Evolutionary conservation across 2,797 vertebrate genomes (phyloP).

Genomic region (Toxotes lorentzi): DNA sequence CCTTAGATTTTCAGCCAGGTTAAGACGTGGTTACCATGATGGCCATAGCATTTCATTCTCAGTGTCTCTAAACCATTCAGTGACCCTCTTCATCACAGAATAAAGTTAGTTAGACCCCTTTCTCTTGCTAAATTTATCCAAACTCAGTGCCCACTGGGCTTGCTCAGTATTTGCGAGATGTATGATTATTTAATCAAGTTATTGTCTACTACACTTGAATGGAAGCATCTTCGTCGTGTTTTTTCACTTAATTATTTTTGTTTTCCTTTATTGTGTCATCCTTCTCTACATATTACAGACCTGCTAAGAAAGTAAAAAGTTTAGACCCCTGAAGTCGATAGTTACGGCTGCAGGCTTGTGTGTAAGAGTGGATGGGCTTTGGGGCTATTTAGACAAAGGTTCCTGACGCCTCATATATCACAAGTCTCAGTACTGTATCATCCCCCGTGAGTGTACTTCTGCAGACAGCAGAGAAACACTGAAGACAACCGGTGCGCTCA

Average conservation of each 20-base stretch:
- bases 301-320: conserved; percentile 4
- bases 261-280: background rate
- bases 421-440: conserved; percentile 65
- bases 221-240: background rate
- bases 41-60: background rate
- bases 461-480: conserved; percentile 72
- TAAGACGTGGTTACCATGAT: background rate
- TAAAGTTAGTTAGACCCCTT: background rate
- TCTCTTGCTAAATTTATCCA: background rate
- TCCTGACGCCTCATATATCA: conserved; percentile 73
- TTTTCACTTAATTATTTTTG: background rate
- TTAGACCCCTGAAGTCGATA: conserved; percentile 4
- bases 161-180: background rate
- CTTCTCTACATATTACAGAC: background rate
- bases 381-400: conserved; percentile 72
- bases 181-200: background rate
- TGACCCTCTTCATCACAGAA: background rate
- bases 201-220: background rate
- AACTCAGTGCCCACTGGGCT: background rate
- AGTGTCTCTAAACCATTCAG: too few species aligned
- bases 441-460: conserved; percentile 62
- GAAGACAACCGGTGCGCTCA: conserved; percentile 55
- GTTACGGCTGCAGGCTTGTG: conserved; percentile 36
- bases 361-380: conserved; percentile 45
- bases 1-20: too few species aligned